A percentile compares a stretch with the other conserved stretches of the same genome.
These are phyloP conservation scores for Acleris emargana DNA, from an alignment of 2,888 invertebrate species.

Conservation along the genomic window DNA sequence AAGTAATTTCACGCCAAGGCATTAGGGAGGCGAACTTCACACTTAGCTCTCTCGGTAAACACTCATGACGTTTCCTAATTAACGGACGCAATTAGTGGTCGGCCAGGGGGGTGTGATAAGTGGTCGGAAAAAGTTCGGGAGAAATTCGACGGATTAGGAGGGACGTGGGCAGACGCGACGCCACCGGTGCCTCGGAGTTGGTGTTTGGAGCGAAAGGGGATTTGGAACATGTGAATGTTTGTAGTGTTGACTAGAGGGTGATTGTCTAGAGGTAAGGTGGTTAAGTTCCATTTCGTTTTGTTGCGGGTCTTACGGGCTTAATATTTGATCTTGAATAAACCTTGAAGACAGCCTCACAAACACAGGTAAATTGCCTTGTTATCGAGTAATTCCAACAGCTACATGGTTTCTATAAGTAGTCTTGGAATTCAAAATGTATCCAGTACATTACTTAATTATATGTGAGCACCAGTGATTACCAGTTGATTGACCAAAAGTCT, in stretches of 20 bases:
- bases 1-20: conserved; percentile 80
- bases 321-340: too few species aligned
- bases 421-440: too few species aligned
- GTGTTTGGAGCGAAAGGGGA: not conserved
- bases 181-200: not conserved
- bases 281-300: too few species aligned
- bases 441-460: too few species aligned
- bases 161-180: conserved; percentile 26
- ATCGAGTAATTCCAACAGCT: too few species aligned
- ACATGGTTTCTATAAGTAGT: too few species aligned
- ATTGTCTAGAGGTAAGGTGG: too few species aligned
- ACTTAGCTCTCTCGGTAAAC: conserved; percentile 82
- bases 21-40: conserved; percentile 79
- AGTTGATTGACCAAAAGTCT: too few species aligned
- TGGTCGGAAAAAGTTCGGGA: conserved; percentile 79
- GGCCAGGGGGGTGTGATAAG: conserved; percentile 71
- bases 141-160: conserved; percentile 63
- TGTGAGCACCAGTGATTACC: too few species aligned
- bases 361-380: too few species aligned
- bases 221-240: not conserved
- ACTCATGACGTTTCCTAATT: conserved; percentile 84
- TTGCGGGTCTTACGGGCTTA: too few species aligned
- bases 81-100: conserved; percentile 84
- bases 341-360: too few species aligned
- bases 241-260: not conserved